phyloP scores from a whole-genome alignment of 2,888 invertebrate species.

The Coenonympha arcania region DNA sequence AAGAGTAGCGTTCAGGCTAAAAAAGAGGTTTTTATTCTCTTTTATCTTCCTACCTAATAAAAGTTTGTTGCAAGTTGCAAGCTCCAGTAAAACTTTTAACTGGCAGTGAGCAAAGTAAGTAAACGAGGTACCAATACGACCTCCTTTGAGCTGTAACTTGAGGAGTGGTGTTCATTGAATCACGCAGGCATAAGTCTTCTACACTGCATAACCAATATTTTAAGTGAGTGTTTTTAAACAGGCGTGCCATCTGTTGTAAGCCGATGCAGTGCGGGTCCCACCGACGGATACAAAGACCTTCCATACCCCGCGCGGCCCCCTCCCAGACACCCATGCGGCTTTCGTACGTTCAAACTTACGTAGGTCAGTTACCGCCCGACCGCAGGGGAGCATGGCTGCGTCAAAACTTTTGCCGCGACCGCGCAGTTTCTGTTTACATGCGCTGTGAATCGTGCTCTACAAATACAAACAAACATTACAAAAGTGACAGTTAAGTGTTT shows the following conservation, averaged over 20 bases:
- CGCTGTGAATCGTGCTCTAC: slow-evolving; percentile 57
- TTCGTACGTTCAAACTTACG: slow-evolving; percentile 74
- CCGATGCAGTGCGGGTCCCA: slow-evolving; percentile 68
- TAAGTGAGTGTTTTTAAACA: slow-evolving; percentile 65
- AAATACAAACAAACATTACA: slow-evolving; percentile 50
- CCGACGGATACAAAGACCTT: slow-evolving; percentile 53
- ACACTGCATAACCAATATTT: slow-evolving; percentile 65
- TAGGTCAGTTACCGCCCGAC: slow-evolving; percentile 76
- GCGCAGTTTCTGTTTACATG: slow-evolving; percentile 69
- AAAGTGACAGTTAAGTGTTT: slow-evolving; percentile 51
- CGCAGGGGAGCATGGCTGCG: slow-evolving; percentile 74
- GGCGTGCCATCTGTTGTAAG: slow-evolving; percentile 73
- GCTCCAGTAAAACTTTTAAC: slow-evolving; percentile 7
- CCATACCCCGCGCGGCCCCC: slow-evolving; percentile 49
- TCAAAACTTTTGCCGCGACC: slow-evolving; percentile 68
- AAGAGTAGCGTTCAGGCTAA: no score
- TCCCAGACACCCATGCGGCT: slow-evolving; percentile 67
- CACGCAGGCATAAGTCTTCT: slow-evolving; percentile 67
- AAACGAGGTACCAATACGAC: slow-evolving; percentile 37
- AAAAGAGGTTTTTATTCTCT: no score
- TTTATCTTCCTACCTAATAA: not conserved
- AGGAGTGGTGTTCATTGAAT: slow-evolving; percentile 62
- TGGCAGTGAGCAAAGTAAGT: slow-evolving; percentile 1
- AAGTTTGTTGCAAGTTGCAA: not conserved
- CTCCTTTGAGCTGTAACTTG: slow-evolving; percentile 67